Conservation (phyloP, 2,113 vertebrate genomes). For the Dromiciops gliroides region DNA sequence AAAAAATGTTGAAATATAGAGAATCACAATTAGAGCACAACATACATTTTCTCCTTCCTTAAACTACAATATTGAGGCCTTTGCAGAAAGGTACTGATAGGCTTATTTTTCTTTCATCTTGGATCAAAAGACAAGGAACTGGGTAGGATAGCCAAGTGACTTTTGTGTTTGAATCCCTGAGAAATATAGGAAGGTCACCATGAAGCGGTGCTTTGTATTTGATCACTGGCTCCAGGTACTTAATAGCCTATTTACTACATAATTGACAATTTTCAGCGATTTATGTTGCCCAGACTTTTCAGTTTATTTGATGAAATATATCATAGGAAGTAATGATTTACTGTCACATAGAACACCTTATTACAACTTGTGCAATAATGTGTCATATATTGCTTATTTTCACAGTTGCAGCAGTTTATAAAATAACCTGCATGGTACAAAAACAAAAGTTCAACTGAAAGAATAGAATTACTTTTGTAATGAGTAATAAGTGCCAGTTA, state of each 20-base stretch:
- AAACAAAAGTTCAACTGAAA: neutral
- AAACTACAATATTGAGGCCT: neutral
- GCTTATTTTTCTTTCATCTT: neutral
- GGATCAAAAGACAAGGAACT: neutral
- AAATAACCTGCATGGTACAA: neutral
- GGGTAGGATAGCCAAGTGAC: neutral
- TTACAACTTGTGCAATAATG: neutral
- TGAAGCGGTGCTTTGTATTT: neutral
- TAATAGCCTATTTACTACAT: neutral
- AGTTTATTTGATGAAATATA: neutral
- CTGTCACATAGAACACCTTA: neutral
- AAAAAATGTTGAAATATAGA: neutral
- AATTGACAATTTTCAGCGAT: neutral
- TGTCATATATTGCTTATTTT: neutral
- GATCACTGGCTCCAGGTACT: neutral
- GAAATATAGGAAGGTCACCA: neutral
- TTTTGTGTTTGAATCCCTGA: neutral
- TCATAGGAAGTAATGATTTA: neutral
- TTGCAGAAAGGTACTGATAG: neutral
- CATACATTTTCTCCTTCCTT: neutral
- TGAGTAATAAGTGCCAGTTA: neutral
- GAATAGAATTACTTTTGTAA: neutral
- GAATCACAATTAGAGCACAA: neutral
- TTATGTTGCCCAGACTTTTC: neutral
- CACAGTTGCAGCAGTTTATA: neutral